Base-by-base conservation (phyloP, 1,140 invertebrate genomes). In the Druon quercuslanigerum region DNA sequence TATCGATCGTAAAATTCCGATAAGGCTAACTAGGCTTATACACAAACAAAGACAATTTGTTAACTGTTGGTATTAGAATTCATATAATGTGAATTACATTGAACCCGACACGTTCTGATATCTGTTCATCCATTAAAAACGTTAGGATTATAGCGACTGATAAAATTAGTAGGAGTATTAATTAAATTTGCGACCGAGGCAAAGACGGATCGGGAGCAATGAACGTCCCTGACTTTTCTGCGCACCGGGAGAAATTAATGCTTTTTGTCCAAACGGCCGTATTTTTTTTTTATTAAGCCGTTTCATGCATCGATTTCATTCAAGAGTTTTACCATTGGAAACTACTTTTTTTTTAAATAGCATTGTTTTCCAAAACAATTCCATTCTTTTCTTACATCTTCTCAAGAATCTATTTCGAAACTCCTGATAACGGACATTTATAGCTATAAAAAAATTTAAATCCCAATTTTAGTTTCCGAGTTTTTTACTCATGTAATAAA, bases 141-240 rank as follows among this genome's bases (percentile, higher is more conserved):
- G 14, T 66, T 66, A 66, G 46, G 40, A 66, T 66, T 66, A 66
- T 66, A 40, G 33, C 33, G 60, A 60, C 14, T 66, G 60, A 66
- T 66, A 66, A 66, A 66, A 66, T 66, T 33, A 66, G 33, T 46
- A 3, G 3, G 60, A 60, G 57, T 14, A 66, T 66, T 66, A 66
- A 66, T 66, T 66, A 66, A 66, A 66, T 33, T 66, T 46, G 40
- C 25, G 33, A 6, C 25, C 9, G 25, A 16, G n/a, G 25, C 25
- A 66, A 25, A 60, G 60, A 66, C 20, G 25, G 33, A 66, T 66
- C 40, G 60, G 60, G 60, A 66, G 60, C 60, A 66, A 66, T 66
- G 60, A 66, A 66, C 33, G 60, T 66, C 14, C 60, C 60, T 40
- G 60, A 66, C 60, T 46, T 66, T 66, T 46, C 60, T 40, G 57